phyloP scores from a whole-genome alignment of 2,113 vertebrate species.

The Uria lomvia region DNA sequence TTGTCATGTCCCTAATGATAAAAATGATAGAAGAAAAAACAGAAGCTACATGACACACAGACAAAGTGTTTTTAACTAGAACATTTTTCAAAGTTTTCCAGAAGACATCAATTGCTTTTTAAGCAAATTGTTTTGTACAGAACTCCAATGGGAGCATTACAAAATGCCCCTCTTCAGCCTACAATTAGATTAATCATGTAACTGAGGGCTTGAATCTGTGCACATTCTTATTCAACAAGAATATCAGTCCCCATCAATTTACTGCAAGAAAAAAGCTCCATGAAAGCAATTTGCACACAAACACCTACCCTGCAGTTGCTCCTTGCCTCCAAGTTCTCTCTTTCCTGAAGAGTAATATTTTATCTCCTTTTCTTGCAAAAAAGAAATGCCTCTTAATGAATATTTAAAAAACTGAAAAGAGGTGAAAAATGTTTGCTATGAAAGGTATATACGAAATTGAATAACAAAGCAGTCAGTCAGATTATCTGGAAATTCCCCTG shows the following conservation, averaged over 20 bases:
- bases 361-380: background rate
- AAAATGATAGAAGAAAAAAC: slow-evolving; percentile 69
- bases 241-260: background rate
- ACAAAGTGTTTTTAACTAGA: slow-evolving; percentile 71
- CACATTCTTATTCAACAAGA: slow-evolving; percentile 53
- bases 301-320: background rate
- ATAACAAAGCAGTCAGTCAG: background rate
- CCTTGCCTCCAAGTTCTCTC: background rate
- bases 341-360: background rate
- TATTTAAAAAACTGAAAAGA: background rate
- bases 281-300: background rate
- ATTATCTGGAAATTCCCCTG: background rate
- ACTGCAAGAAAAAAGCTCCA: background rate
- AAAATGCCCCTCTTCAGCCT: slow-evolving; percentile 41
- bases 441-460: background rate
- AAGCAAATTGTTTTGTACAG: slow-evolving; percentile 67
- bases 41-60: slow-evolving; percentile 68
- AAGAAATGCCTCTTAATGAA: background rate
- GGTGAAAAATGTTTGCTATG: background rate
- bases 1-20: slow-evolving; percentile 66
- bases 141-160: slow-evolving; percentile 57
- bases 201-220: slow-evolving; percentile 16
- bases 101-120: slow-evolving; percentile 65
- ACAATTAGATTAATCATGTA: slow-evolving; percentile 64
- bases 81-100: slow-evolving; percentile 74